Conservation (phyloP, 2,888 invertebrate genomes). For the Neoaliturus tenellus region DNA sequence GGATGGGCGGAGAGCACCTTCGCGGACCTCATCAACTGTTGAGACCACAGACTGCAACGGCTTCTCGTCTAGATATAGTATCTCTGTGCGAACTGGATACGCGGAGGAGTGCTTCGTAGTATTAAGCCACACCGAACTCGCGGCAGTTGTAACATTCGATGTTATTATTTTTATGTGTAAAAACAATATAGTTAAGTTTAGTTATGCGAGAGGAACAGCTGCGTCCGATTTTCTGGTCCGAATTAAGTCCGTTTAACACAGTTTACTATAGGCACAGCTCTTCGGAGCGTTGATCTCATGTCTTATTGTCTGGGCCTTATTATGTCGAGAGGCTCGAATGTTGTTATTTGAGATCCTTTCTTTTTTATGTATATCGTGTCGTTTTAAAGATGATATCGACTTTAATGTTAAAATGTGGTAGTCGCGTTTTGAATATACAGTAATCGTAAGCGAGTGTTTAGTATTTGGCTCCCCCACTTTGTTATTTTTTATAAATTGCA, state of each 20-base stretch:
- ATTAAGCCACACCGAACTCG: conserved; percentile 13
- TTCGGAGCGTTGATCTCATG: conserved; percentile 58
- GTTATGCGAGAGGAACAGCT: conserved; percentile 34
- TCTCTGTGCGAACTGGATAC: conserved; percentile 25
- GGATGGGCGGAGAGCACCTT: conserved; percentile 78
- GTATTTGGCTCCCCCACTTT: neutral
- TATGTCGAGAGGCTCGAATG: conserved; percentile 24
- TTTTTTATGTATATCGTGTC: neutral
- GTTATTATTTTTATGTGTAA: conserved; percentile 32
- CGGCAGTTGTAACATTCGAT: conserved; percentile 27
- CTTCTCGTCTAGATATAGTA: conserved; percentile 41
- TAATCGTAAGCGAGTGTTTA: neutral
- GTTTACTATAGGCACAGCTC: conserved; percentile 57
- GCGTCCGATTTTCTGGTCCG: conserved; percentile 58
- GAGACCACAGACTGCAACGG: neutral
- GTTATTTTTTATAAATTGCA: neutral
- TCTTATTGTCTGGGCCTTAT: conserved; percentile 56
- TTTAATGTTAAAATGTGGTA: neutral
- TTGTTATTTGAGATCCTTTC: conserved; percentile 10
- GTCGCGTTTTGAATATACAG: neutral
- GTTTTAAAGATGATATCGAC: neutral
- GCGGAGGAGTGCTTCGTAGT: neutral
- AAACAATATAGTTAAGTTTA: conserved; percentile 25
- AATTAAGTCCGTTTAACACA: conserved; percentile 59
- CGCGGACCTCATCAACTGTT: conserved; percentile 73